Conservation (phyloP, 2,113 vertebrate species). For the Ptyas mucosa region DNA sequence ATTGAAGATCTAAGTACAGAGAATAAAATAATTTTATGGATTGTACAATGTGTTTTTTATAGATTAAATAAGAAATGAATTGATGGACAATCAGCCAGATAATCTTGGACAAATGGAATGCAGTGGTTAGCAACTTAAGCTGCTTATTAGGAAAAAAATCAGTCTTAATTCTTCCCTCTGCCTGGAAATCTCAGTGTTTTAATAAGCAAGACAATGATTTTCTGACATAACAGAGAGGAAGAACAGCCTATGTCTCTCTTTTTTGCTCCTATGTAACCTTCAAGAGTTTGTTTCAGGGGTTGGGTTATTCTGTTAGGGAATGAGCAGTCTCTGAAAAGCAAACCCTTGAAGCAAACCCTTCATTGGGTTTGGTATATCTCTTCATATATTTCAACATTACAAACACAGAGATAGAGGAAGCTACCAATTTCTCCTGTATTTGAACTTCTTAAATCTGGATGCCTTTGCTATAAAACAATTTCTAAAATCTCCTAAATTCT, state of each 20-base stretch:
- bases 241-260: neutral
- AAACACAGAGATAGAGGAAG: neutral
- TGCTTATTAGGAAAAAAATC: conserved; percentile 26
- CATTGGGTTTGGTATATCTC: no score
- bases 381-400: neutral
- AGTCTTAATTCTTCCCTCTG: conserved; percentile 22
- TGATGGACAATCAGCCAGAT: conserved; percentile 34
- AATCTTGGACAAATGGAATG: neutral
- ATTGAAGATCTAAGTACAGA: conserved; percentile 14
- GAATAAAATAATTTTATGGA: conserved; percentile 26
- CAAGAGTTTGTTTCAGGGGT: neutral
- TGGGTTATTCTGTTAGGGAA: neutral
- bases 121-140: neutral
- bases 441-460: neutral
- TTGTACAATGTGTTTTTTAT: conserved; percentile 34
- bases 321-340: neutral
- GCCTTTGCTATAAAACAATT: neutral
- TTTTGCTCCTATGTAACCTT: neutral
- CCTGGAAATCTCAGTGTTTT: conserved; percentile 25
- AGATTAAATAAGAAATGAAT: conserved; percentile 20
- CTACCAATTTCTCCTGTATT: neutral
- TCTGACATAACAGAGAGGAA: neutral
- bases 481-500: neutral
- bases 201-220: conserved; percentile 9
- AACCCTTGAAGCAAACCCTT: neutral